These are phyloP conservation scores for Artibeus jamaicensis DNA, from an alignment of 2,797 vertebrate species.

Conservation along the genomic window DNA sequence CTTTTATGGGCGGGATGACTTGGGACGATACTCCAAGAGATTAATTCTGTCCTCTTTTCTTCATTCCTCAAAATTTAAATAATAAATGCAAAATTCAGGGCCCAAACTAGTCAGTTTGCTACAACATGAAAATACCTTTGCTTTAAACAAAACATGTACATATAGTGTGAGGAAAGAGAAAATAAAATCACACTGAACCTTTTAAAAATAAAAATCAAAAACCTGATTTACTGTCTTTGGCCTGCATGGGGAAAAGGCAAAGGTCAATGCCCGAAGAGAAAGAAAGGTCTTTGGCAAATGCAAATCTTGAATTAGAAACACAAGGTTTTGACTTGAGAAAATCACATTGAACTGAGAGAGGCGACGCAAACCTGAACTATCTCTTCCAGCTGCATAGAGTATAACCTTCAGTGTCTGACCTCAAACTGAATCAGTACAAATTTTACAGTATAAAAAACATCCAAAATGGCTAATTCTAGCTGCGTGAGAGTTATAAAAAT, in stretches of 20 bases:
- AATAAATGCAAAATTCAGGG: slow-evolving; percentile 14
- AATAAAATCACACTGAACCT: neutral
- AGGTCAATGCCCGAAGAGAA: neutral
- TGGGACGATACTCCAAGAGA: neutral
- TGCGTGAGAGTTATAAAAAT: slow-evolving; percentile 54
- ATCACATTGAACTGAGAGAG: slow-evolving; percentile 34
- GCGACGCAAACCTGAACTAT: slow-evolving; percentile 16
- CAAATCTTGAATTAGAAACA: neutral
- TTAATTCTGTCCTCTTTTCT: neutral
- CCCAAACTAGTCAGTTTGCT: neutral
- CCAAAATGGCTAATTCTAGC: slow-evolving; percentile 43
- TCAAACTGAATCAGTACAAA: slow-evolving; percentile 48
- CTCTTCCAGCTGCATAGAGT: neutral
- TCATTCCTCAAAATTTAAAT: slow-evolving; percentile 34
- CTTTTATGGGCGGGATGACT: neutral
- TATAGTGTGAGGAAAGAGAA: neutral
- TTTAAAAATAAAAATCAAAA: slow-evolving; percentile 2
- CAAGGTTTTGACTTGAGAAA: slow-evolving; percentile 12
- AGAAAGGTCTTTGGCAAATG: neutral
- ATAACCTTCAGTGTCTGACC: slow-evolving; percentile 53
- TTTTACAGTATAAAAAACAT: slow-evolving; percentile 49
- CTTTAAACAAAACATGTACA: neutral
- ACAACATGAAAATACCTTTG: neutral
- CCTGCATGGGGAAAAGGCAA: neutral
- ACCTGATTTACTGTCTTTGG: slow-evolving; percentile 3